Base-by-base conservation (phyloP, 2,797 vertebrate species). In the Enteromius thamalakanensis region DNA sequence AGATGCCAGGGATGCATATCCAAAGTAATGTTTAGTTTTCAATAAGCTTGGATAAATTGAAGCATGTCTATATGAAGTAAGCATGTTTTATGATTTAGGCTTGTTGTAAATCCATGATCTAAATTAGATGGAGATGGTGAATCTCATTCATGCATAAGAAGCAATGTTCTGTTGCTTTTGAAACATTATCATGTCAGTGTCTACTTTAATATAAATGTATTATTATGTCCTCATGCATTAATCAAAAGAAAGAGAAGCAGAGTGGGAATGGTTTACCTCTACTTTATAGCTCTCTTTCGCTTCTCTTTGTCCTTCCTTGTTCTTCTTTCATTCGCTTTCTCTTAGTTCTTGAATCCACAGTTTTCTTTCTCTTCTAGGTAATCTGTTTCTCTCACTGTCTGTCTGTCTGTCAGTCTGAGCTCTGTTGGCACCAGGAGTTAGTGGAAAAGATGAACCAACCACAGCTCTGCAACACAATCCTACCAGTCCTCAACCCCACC, bases 391-490 rank as follows among this genome's bases (percentile, higher is more conserved):
- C 88, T 82, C 45, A 12, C 87, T 55, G 85, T 86, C 90, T 87
- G 47, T 90, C 90, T 86, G 87, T 87, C 89, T 86, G 90, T 87
- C 90, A 84, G 88, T 84, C 88, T 86, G 68, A 87, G 65, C 49
- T 80, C 72, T 85, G 79, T 74, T 79, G 53, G 71, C 58, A 76
- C 74, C 80, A 76, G 84, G 80, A 86, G 75, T 86, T 70, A 79
- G 53, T 87, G 70, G 21, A 72, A 80, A 79, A 76, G 70, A 80
- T 78, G 75, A 87, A 88, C 76, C 76, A 85, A 85, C 85, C 80
- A 78, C 86, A 81, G 62, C 84, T 72, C 81, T 90, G 90, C 90
- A 91, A 88, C 87, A 79, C 69, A 72, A 87, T 47, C 80, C 81
- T 37, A 17, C 78, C 32, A 68, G 32, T 69, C 82, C 67, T 34